These are phyloP conservation scores for Drosophila cardini DNA, from an alignment of 1,140 invertebrate genomes.

Conservation along the genomic window DNA sequence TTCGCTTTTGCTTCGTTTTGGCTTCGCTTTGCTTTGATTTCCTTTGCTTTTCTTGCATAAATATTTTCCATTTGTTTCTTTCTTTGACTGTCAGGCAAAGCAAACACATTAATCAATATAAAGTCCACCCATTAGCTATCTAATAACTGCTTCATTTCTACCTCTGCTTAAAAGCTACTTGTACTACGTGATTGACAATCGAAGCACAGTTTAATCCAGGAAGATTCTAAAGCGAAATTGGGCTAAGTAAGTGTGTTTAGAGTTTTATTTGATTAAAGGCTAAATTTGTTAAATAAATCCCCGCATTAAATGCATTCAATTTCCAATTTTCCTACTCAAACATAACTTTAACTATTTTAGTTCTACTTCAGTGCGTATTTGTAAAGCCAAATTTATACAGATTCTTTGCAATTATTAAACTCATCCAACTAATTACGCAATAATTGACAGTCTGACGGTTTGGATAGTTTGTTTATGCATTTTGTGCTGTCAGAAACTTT, in stretches of 20 bases:
- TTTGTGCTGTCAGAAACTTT: slow-evolving; percentile 76
- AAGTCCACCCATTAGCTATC: neutral
- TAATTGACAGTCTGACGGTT: slow-evolving; percentile 80
- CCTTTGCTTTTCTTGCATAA: slow-evolving; percentile 1
- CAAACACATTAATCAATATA: neutral
- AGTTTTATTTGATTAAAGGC: too few species aligned
- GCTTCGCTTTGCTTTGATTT: neutral
- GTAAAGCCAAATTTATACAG: neutral
- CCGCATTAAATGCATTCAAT: too few species aligned
- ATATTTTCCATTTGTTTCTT: neutral
- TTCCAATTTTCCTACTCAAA: too few species aligned
- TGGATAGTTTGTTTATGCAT: slow-evolving; percentile 80
- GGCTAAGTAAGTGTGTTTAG: too few species aligned
- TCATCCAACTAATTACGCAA: slow-evolving; percentile 69
- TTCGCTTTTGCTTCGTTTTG: slow-evolving; percentile 1
- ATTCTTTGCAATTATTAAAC: slow-evolving; percentile 49
- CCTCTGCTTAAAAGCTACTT: neutral
- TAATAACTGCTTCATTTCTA: neutral
- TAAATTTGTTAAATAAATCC: too few species aligned
- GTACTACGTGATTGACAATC: neutral
- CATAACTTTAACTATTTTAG: neutral
- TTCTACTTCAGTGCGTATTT: neutral
- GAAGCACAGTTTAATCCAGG: too few species aligned
- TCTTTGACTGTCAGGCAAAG: neutral
- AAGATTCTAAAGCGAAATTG: too few species aligned